A percentile compares a stretch with the other conserved stretches of the same genome.
phyloP scores from a whole-genome alignment of 2,113 vertebrate species.

The Plestiodon gilberti region DNA sequence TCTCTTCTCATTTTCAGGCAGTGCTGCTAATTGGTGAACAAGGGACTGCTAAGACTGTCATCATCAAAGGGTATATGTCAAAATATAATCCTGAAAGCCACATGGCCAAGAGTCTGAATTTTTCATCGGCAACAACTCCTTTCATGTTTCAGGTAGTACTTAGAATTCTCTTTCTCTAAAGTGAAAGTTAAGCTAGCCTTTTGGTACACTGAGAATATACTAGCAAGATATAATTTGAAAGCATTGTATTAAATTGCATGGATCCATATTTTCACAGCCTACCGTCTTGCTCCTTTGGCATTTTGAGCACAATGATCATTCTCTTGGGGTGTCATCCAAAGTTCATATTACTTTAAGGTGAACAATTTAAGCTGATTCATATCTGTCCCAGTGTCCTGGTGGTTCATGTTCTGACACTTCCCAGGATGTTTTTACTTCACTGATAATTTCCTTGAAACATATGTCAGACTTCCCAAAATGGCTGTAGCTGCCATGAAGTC shows the following conservation, averaged over 20 bases:
- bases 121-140: conserved; percentile 95
- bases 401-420: not conserved
- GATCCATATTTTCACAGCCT: not conserved
- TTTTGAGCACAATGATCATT: not conserved
- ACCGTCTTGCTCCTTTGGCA: not conserved
- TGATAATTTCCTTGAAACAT: not conserved
- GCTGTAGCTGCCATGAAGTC: not conserved
- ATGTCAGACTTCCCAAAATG: not conserved
- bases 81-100: conserved; percentile 91
- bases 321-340: not conserved
- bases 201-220: conserved; percentile 15
- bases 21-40: conserved; percentile 96
- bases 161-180: conserved; percentile 9
- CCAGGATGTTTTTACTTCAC: conserved; percentile 17
- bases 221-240: conserved; percentile 24
- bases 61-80: conserved; percentile 91
- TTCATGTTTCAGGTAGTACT: conserved; percentile 92
- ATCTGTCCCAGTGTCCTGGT: not conserved
- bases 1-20: conserved; percentile 76
- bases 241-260: conserved; percentile 5
- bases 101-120: conserved; percentile 88
- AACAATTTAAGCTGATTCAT: not conserved
- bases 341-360: not conserved
- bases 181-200: not conserved
- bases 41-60: conserved; percentile 96